phyloP scores from a whole-genome alignment of 2,888 invertebrate species.

The Drosophila mayaguana region DNA sequence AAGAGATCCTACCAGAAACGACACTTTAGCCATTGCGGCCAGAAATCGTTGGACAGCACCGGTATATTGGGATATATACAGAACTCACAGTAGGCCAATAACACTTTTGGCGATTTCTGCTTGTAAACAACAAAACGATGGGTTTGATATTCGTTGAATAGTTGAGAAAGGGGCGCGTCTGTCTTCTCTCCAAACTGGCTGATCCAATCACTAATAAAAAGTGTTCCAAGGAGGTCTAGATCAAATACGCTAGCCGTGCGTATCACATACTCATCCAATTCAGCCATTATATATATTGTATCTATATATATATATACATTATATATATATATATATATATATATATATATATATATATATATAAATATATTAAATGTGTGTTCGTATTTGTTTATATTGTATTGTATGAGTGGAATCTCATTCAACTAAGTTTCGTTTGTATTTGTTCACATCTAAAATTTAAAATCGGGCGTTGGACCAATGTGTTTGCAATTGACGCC shows the following conservation, averaged over 20 bases:
- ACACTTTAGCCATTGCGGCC: conserved; percentile 56
- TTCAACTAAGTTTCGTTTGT: conserved; percentile 15
- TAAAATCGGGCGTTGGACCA: not conserved
- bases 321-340: not conserved
- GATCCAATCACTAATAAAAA: conserved; percentile 18
- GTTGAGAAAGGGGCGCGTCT: conserved; percentile 10
- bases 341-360: not conserved
- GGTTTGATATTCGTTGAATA: conserved; percentile 53
- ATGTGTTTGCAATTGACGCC: not conserved
- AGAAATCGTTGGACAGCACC: conserved; percentile 56
- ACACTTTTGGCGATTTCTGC: accelerated
- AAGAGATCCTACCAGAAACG: conserved; percentile 59
- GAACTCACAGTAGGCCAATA: conserved; percentile 59
- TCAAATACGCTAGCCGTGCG: conserved; percentile 43
- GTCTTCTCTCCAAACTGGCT: conserved; percentile 50
- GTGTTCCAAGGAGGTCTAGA: conserved; percentile 22
- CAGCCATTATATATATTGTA: conserved; percentile 35
- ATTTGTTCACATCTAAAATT: not conserved
- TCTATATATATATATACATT: not conserved
- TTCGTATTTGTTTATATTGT: not conserved
- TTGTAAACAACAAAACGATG: conserved; percentile 56
- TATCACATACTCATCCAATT: conserved; percentile 17
- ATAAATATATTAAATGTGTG: not conserved
- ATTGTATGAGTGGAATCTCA: conserved; percentile 1
- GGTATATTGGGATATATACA: conserved; percentile 56